A percentile compares a stretch with the other conserved stretches of the same genome.
Conservation (phyloP, 1,140 invertebrate genomes). For the Diprion similis region DNA sequence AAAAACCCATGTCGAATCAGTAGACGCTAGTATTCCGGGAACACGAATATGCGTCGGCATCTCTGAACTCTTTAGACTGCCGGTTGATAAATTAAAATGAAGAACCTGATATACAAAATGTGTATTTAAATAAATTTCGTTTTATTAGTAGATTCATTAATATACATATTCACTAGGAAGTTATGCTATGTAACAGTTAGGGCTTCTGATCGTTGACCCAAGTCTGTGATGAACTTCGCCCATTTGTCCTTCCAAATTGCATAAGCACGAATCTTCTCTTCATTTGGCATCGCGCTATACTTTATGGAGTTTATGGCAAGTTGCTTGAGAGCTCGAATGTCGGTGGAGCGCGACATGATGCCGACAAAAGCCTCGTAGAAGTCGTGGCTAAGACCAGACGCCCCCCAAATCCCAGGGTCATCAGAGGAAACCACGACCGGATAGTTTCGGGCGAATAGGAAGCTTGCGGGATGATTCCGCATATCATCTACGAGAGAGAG, state of each 20-base stretch:
- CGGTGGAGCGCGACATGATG: slow-evolving; percentile 72
- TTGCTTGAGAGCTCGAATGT: slow-evolving; percentile 78
- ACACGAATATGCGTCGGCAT: no score
- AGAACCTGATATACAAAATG: no score
- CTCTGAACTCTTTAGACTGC: no score
- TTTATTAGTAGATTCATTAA: no score
- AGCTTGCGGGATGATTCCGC: slow-evolving; percentile 80
- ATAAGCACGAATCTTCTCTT: slow-evolving; percentile 45
- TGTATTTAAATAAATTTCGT: no score
- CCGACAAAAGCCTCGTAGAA: slow-evolving; percentile 85
- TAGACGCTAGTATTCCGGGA: no score
- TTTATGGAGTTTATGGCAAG: slow-evolving; percentile 80
- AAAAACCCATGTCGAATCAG: no score
- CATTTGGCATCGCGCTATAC: slow-evolving; percentile 60
- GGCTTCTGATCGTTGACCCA: neutral
- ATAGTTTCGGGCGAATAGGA: slow-evolving; percentile 68
- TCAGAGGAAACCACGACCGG: slow-evolving; percentile 76
- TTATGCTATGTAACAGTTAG: no score
- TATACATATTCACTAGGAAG: no score
- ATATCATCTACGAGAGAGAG: slow-evolving; percentile 77
- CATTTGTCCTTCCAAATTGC: slow-evolving; percentile 48
- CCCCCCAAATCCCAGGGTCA: slow-evolving; percentile 82
- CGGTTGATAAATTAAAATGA: no score
- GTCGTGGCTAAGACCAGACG: slow-evolving; percentile 77
- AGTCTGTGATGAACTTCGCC: slow-evolving; percentile 31